Evolutionary conservation across 2,888 invertebrate genomes (phyloP), one percentile per base, ranked within the genome.

Genomic region (Pardosa pseudoannulata): DNA sequence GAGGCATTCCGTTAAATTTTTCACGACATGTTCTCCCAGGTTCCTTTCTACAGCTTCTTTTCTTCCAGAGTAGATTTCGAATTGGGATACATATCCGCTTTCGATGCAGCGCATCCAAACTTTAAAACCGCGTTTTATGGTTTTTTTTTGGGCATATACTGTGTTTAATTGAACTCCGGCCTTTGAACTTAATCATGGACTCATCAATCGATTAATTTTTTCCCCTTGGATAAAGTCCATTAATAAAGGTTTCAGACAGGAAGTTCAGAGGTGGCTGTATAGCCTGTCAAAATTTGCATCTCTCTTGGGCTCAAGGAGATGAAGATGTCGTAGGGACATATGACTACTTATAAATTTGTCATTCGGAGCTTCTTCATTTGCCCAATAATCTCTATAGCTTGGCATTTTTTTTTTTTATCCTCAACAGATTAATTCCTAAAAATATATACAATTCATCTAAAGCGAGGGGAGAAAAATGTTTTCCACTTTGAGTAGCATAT

Each of bases 41-140:
- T 50, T 50, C 23, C 36, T 78, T 68, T 78, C 50, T 0, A 68
- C 56, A 11, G 0, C 50, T 23, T 31, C 62, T 0, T 32, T 50
- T 16, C 68, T 78, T 2, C 78, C 78, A 1, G 78, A 32, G 31
- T 78, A 78, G 2, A 78, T 56, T 0, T 78, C 50, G 16, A 78
- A 68, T 50, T 78, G 56, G 36, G 16, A 78, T 3, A 56, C 56
- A 28, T 19, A 76, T 2, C 76, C 65, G 7, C 46, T 67, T 9
- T 32, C 28, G 7, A 32, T 19, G 32, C 79, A 71, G 7, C 71
- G 19, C 64, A 39, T 39, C 62, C 79, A 79, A n/a, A 79, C 41
- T 64, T 72, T 71, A 68, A 68, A 0, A 74, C 74, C 81, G 50
- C 74, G 23, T 81, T 74, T n/a, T 74, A 71, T n/a, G n/a, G n/a